These are phyloP conservation scores for Panthera leo DNA, from an alignment of 2,113 vertebrate genomes.

Conservation along the genomic window DNA sequence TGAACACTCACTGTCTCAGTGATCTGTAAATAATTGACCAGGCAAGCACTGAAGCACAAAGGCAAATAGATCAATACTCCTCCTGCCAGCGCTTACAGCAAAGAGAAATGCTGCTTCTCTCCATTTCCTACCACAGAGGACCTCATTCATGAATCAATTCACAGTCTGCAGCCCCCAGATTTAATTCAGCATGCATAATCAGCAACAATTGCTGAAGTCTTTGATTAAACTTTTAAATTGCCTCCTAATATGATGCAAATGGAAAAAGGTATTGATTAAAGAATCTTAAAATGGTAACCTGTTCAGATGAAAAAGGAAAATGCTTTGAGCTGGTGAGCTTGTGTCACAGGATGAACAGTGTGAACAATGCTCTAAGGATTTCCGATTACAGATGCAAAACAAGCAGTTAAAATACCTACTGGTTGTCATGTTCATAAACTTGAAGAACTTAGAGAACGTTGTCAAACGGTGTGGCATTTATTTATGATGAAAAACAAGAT, in stretches of 20 bases:
- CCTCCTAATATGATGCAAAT: slow-evolving; percentile 70
- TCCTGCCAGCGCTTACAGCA: not conserved
- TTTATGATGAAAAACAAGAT: not conserved
- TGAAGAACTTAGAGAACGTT: not conserved
- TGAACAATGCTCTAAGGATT: not conserved
- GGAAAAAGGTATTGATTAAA: slow-evolving; percentile 67
- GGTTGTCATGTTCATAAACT: not conserved
- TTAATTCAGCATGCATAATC: slow-evolving; percentile 64
- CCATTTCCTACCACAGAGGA: slow-evolving; percentile 38
- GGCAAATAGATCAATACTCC: slow-evolving; percentile 69
- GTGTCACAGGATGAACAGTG: not conserved
- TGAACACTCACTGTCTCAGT: not conserved
- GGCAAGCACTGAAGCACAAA: slow-evolving; percentile 38
- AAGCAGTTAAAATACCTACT: not conserved
- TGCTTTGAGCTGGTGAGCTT: not conserved
- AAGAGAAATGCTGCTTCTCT: slow-evolving; percentile 38
- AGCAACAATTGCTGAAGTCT: slow-evolving; percentile 61
- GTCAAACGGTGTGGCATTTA: not conserved
- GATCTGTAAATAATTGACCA: slow-evolving; percentile 73
- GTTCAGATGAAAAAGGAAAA: slow-evolving; percentile 61
- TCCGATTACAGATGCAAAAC: not conserved
- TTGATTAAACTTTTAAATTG: slow-evolving; percentile 74
- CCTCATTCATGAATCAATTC: slow-evolving; percentile 43
- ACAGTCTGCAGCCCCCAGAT: slow-evolving; percentile 38
- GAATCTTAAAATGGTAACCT: slow-evolving; percentile 58